Evolutionary conservation across 2,797 vertebrate species (phyloP).

Genomic region (Sebastes oblongus): DNA sequence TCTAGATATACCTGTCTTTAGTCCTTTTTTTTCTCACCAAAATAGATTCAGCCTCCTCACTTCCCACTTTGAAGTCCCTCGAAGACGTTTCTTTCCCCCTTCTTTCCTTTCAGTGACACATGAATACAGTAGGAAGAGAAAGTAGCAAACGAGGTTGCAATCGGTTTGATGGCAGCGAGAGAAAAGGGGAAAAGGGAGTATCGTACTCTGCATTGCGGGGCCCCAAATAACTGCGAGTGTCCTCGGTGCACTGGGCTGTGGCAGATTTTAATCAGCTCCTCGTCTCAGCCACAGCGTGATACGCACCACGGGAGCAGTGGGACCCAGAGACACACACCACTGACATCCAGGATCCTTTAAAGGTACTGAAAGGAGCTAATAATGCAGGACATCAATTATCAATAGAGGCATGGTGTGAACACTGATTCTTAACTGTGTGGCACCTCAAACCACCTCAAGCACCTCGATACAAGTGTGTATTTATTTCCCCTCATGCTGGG

Average conservation of each 20-base stretch:
- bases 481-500: slow-evolving; percentile 14
- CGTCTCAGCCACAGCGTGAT: slow-evolving; percentile 49
- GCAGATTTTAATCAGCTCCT: slow-evolving; percentile 76
- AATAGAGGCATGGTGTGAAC: slow-evolving; percentile 25
- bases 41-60: slow-evolving; percentile 35
- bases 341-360: slow-evolving; percentile 44
- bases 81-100: slow-evolving; percentile 24
- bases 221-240: slow-evolving; percentile 61
- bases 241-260: slow-evolving; percentile 68
- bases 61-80: slow-evolving; percentile 59
- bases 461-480: slow-evolving; percentile 16
- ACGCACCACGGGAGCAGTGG: slow-evolving; percentile 38
- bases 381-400: slow-evolving; percentile 68
- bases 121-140: slow-evolving; percentile 16
- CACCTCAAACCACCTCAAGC: slow-evolving; percentile 27
- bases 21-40: slow-evolving; percentile 9
- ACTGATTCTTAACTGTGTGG: slow-evolving; percentile 37
- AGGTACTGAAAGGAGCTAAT: slow-evolving; percentile 56
- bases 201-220: slow-evolving; percentile 65
- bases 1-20: slow-evolving; percentile 52
- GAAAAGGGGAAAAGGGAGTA: slow-evolving; percentile 31
- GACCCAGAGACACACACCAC: slow-evolving; percentile 31
- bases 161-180: slow-evolving; percentile 47
- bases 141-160: slow-evolving; percentile 41
- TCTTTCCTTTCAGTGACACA: slow-evolving; percentile 6